These are phyloP conservation scores for Uloborus diversus DNA, from an alignment of 1,140 invertebrate genomes.

Conservation along the genomic window DNA sequence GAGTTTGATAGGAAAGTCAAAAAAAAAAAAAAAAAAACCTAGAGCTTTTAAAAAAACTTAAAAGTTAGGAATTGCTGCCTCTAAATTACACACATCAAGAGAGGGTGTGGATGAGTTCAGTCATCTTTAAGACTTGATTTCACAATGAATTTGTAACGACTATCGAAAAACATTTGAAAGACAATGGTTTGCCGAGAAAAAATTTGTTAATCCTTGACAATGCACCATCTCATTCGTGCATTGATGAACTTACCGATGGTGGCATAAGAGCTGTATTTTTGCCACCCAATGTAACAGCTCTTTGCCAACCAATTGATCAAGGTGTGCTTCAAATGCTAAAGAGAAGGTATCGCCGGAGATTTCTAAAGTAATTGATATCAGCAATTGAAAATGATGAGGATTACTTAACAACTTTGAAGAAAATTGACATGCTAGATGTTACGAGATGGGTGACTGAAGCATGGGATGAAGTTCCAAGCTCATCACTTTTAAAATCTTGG, in stretches of 20 bases:
- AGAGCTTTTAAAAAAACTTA: conserved; percentile 1
- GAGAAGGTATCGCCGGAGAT: conserved; percentile 45
- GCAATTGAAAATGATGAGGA: conserved; percentile 2
- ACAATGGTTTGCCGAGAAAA: background rate
- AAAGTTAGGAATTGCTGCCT: background rate
- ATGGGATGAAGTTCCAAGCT: background rate
- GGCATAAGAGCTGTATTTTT: background rate
- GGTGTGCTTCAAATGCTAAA: background rate
- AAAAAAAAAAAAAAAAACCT: conserved; percentile 1
- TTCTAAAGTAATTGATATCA: conserved; percentile 71
- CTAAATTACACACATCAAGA: conserved; percentile 8
- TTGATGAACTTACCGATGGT: background rate
- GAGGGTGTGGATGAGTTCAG: background rate
- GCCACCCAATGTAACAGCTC: background rate
- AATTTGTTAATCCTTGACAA: conserved; percentile 1
- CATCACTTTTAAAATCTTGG: conserved; percentile 2
- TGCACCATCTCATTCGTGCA: background rate
- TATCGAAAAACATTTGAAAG: conserved; percentile 3
- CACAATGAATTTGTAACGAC: background rate
- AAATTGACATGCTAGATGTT: conserved; percentile 11
- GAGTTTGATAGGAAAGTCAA: background rate
- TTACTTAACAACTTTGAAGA: background rate
- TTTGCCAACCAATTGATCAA: background rate
- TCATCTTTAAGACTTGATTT: conserved; percentile 5
- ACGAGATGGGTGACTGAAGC: background rate